Base-by-base conservation (phyloP, 2,797 vertebrate species). In the Zalophus californianus region DNA sequence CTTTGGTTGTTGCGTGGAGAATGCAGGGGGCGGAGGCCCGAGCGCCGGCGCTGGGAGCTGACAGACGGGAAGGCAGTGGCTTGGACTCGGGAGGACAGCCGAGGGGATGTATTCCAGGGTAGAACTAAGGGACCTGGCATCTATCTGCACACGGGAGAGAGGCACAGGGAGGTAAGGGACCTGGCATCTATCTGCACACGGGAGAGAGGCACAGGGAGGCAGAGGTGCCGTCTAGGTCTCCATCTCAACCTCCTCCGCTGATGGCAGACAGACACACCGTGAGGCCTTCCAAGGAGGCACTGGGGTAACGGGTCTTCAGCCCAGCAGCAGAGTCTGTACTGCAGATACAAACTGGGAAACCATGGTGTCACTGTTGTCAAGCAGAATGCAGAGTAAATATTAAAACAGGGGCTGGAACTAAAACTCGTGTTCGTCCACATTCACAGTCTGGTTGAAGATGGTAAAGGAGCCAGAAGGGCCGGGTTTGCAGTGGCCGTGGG, bases 71-170 rank as follows among this genome's bases (percentile, higher is more conserved):
- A 13, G 25, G 18, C 4, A 6, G 23, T 32, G 50, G n/a, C 35
- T 7, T 41, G 50, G 15, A 7, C 20, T 5, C 12, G 27, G 72
- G 38, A 56, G 16, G 54, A 14, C 13, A 75, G 83, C 8, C 23
- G 35, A 3, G 41, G 2, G 10, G 56, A 2, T 1, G 25, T 2
- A 20, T 5, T 18, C 21, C n/a, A 1, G 9, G 35, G 80, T 3
- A 15, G 73, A 25, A 38, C 20, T 14, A 27, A 77, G 70, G 44
- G 52, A 5, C 64, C 44, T 32, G 54, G 7, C 4, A 38, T 38
- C 38, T 1, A 0, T 14, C 50, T 54, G 44, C 16, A 7, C 6
- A 0, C 5, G 20, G 14, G 5, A 38, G 3, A 4, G n/a, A 68
- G 32, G 32, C 27, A 6, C 21, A 3, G 10, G n/a, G 48, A 56